Evolutionary conservation across 1,140 invertebrate genomes (phyloP), one percentile per base, ranked within the genome.

Genomic region (Sitobion miscanthi): DNA sequence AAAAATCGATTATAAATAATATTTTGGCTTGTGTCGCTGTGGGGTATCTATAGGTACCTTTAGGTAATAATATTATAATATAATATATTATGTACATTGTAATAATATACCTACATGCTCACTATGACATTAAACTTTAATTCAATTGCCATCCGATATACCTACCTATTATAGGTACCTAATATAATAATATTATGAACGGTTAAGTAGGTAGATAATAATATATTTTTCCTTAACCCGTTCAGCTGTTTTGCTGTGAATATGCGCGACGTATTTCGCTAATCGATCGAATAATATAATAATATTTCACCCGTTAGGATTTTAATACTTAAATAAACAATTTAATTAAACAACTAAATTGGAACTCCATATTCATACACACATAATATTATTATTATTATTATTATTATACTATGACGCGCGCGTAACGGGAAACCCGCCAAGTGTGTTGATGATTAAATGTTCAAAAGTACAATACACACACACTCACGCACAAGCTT

Each of bases 371-470:
- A 49, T 21, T 21, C 30, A 47, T 35, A 88, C 30, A 9, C 20
- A 21, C 38, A n/a, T n/a, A 54, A 85, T 45, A 85, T 45, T 52
- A 87, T 87, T 7, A 49, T 86, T 30, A 30, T 83, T 38, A n/a
- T 35, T 35, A 35, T 35, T 35, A 38, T 38, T 38, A 38, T 38
- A 38, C 2, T 47, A 21, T 47, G 2, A 42, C 14, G 38, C 83
- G 42, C 30, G 45, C 14, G 30, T 57, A 87, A 89, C 49, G 88
- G 88, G 49, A 57, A 38, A 38, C 54, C 35, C 49, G 52, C 88
- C 88, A 89, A 89, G 35, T 38, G 88, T 57, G 52, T 42, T 42
- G 35, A 54, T 89, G 52, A 57, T 89, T 38, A 57, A 57, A 57
- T 38, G 49, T 89, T 89, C 49, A 54, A 86, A 52, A 38, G n/a